Conservation (phyloP, 2,797 vertebrate genomes). For the Phoxinus dragarum region DNA sequence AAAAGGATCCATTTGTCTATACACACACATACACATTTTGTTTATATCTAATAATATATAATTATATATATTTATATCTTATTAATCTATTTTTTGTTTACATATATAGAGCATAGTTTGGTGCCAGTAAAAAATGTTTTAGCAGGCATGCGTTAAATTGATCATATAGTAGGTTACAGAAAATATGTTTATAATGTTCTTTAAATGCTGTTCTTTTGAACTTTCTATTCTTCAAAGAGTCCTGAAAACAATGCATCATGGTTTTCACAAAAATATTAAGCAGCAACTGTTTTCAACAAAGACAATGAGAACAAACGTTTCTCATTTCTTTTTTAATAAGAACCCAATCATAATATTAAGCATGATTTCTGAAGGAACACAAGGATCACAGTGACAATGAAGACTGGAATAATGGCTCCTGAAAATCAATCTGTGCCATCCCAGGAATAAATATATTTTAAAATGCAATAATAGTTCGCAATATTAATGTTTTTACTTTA, state of each 20-base stretch:
- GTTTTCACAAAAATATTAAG: neutral
- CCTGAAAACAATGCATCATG: neutral
- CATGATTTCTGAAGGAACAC: neutral
- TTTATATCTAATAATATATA: too few relatives aligned
- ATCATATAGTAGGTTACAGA: neutral
- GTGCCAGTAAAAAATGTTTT: neutral
- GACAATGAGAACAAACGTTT: neutral
- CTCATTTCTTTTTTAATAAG: neutral
- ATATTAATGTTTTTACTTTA: neutral
- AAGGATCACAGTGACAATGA: neutral
- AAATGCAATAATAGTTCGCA: neutral
- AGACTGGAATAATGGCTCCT: neutral
- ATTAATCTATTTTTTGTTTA: neutral
- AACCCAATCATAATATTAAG: neutral
- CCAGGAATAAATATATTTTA: neutral
- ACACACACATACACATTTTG: too few relatives aligned
- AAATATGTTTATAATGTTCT: neutral
- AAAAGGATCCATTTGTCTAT: neutral
- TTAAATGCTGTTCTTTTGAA: neutral
- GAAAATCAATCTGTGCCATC: neutral
- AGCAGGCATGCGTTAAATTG: neutral
- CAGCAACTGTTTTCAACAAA: neutral
- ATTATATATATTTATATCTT: too few relatives aligned
- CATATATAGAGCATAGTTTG: neutral
- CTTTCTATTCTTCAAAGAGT: neutral